Conservation (phyloP, 2,888 invertebrate genomes). For the Syrista parreyssii region DNA sequence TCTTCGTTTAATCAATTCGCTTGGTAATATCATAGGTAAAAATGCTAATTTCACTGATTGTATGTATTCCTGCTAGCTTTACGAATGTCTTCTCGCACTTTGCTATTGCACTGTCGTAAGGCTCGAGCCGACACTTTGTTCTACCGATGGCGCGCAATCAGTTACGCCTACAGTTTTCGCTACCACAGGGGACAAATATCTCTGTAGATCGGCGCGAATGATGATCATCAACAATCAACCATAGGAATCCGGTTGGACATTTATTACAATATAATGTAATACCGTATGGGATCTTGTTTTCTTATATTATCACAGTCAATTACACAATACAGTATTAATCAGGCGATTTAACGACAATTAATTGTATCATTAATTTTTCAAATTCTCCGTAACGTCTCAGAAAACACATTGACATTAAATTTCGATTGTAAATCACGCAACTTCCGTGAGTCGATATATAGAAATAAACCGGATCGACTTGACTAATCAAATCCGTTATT, state of each 20-base stretch:
- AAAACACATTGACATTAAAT: neutral
- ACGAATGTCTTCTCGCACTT: neutral
- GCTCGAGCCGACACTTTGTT: neutral
- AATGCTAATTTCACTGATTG: slow-evolving; percentile 29
- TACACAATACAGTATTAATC: neutral
- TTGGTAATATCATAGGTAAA: slow-evolving; percentile 30
- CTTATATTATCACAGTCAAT: neutral
- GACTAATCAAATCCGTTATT: neutral
- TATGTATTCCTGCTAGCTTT: neutral
- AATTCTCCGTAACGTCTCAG: neutral
- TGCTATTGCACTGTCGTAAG: neutral
- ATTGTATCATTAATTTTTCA: neutral
- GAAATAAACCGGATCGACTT: neutral
- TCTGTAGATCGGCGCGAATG: slow-evolving; percentile 26
- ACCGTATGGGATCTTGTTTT: neutral
- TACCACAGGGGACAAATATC: slow-evolving; percentile 35
- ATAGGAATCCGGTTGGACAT: neutral
- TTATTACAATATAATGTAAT: neutral
- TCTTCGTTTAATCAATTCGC: slow-evolving; percentile 41
- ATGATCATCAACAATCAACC: slow-evolving; percentile 14
- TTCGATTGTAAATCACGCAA: neutral
- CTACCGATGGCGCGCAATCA: slow-evolving; percentile 20
- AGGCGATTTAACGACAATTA: neutral
- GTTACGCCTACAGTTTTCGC: slow-evolving; percentile 37
- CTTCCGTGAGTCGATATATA: neutral